Evolutionary conservation across 2,888 invertebrate genomes (phyloP).

Genomic region (Invenusta paracnida): DNA sequence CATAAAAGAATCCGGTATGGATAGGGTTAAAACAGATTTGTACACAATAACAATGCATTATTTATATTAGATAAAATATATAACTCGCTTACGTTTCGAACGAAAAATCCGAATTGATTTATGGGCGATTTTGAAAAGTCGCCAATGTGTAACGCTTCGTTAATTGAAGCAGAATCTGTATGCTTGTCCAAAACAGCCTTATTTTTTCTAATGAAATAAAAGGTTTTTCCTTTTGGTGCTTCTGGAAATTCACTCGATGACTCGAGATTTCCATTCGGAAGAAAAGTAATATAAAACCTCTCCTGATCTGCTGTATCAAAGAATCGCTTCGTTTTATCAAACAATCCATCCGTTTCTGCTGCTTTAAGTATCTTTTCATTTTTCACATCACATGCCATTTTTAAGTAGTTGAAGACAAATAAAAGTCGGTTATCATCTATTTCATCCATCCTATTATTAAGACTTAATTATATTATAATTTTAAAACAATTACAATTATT

Average conservation of each 20-base stretch:
- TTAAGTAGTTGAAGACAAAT: slow-evolving; percentile 70
- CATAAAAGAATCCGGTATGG: too few relatives aligned
- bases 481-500: too few relatives aligned
- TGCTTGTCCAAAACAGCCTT: slow-evolving; percentile 49
- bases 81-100: background rate
- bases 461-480: too few relatives aligned
- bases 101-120: background rate
- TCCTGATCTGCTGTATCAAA: background rate
- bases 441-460: too few relatives aligned
- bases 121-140: slow-evolving; percentile 2
- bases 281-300: background rate
- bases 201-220: slow-evolving; percentile 71
- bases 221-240: slow-evolving; percentile 62
- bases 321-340: background rate
- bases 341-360: slow-evolving; percentile 14
- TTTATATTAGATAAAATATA: background rate
- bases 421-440: slow-evolving; percentile 69
- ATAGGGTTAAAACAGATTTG: background rate
- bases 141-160: slow-evolving; percentile 1
- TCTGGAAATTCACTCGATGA: slow-evolving; percentile 76
- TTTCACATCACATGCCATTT: slow-evolving; percentile 70
- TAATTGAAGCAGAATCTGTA: background rate
- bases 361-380: slow-evolving; percentile 83
- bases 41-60: background rate
- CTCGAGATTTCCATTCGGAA: slow-evolving; percentile 56